Conservation (phyloP, 1,140 invertebrate species). For the Drosophila bocki region DNA sequence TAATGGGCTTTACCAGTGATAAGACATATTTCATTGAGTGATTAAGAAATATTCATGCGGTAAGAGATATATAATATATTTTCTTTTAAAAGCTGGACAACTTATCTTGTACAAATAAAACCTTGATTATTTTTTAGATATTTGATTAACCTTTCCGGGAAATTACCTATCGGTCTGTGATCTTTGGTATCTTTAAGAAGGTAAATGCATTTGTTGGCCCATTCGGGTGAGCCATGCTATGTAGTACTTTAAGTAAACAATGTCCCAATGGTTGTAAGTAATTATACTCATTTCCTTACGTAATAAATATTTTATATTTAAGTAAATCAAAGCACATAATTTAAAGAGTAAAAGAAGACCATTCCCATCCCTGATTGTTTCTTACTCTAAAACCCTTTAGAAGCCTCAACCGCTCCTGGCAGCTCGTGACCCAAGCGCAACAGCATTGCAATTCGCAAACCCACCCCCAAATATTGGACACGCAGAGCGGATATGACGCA, state of each 20-base stretch:
- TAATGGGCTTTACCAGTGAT: conserved; percentile 1
- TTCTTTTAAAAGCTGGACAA: background rate
- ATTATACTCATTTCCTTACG: no score
- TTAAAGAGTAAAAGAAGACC: no score
- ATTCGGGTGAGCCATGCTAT: background rate
- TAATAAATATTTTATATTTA: background rate
- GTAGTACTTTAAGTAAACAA: no score
- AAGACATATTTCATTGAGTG: background rate
- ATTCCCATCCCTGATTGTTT: no score
- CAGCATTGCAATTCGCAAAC: conserved; percentile 60
- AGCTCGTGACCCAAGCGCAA: conserved; percentile 42
- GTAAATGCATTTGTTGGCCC: background rate
- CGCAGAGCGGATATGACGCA: conserved; percentile 24
- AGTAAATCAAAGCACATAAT: no score
- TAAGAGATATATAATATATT: background rate
- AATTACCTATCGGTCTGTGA: background rate
- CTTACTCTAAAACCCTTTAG: background rate
- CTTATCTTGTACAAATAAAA: background rate
- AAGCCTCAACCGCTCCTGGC: conserved; percentile 21
- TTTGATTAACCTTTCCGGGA: background rate
- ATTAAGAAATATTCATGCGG: background rate
- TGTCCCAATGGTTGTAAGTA: no score
- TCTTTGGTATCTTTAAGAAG: background rate
- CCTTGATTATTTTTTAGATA: background rate
- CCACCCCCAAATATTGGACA: conserved; percentile 29